Evolutionary conservation across 1,140 invertebrate genomes (phyloP), one percentile per base, ranked within the genome.

Genomic region (Potamilus streckersoni): DNA sequence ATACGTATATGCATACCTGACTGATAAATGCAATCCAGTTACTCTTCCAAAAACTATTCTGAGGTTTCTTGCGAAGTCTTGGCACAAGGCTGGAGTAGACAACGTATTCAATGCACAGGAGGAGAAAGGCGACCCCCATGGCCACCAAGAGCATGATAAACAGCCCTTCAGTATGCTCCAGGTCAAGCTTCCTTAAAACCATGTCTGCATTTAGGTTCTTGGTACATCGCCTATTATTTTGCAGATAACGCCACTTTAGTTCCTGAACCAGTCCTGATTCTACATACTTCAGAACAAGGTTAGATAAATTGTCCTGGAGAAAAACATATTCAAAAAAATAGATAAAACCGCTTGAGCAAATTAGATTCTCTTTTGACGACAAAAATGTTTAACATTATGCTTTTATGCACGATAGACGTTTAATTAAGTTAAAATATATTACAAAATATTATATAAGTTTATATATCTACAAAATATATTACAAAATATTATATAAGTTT

Each of bases 1-100:
- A 49, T 49, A 49, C 6, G 6, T 49, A 49, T 49, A 49, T 49
- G 19, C 66, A 61, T 83, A 95, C 94, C 92, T 96, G 95, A 87
- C 95, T 96, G 87, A 97, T 96, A 89, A 97, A 97, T 95, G 96
- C 97, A 61, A 97, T 93, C 87, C 97, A 96, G 62, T 95, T 92
- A 75, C 94, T 96, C 64, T 94, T 92, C 95, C 95, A 97, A 76
- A 96, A 93, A 4, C 95, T 95, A 73, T 93, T 94, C 84, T 95
- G 95, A 0, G 95, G 95, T 81, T 94, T 93, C 73, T 94, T 93
- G 64, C 95, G 92, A 49, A 97, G 90, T 69, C 93, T 92, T 1
- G 96, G 96, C 71, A 97, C 87, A 16, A 82, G 20, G 20, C 95
- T 95, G 87, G 93, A 94, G 91, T 96, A 97, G 89, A 96, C 96